These are phyloP conservation scores for Druceiella hillmani DNA, from an alignment of 2,888 invertebrate genomes.

Conservation along the genomic window DNA sequence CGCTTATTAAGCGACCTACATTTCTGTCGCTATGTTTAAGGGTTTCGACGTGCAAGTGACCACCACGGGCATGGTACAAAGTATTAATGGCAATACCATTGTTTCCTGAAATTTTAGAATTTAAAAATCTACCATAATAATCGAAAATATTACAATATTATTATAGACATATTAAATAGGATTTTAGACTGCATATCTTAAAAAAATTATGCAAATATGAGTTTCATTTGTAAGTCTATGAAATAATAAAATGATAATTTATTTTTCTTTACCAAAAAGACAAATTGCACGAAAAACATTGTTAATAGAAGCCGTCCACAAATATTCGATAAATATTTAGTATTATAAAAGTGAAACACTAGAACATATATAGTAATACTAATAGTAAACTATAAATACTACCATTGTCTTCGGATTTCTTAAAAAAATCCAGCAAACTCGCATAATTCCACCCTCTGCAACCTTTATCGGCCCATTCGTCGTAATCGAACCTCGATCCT, in stretches of 20 bases:
- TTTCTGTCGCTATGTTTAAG: slow-evolving; percentile 41
- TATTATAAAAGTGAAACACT: background rate
- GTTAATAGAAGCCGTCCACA: slow-evolving; percentile 13
- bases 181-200: no score
- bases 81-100: slow-evolving; percentile 45
- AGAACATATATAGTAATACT: background rate
- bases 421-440: slow-evolving; percentile 41
- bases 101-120: slow-evolving; percentile 45
- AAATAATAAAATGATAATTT: no score
- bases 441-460: slow-evolving; percentile 43
- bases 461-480: slow-evolving; percentile 38
- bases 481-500: slow-evolving; percentile 42
- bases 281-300: slow-evolving; percentile 2
- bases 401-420: slow-evolving; percentile 47
- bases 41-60: slow-evolving; percentile 43
- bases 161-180: no score
- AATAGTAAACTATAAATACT: slow-evolving; percentile 12
- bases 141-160: no score
- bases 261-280: no score
- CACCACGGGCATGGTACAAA: slow-evolving; percentile 42
- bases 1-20: slow-evolving; percentile 39
- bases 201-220: no score
- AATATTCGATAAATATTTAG: background rate
- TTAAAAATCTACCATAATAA: no score
- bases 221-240: no score